Evolutionary conservation across 1,140 invertebrate genomes (phyloP), one percentile per base, ranked within the genome.

Genomic region (Aphis gossypii): DNA sequence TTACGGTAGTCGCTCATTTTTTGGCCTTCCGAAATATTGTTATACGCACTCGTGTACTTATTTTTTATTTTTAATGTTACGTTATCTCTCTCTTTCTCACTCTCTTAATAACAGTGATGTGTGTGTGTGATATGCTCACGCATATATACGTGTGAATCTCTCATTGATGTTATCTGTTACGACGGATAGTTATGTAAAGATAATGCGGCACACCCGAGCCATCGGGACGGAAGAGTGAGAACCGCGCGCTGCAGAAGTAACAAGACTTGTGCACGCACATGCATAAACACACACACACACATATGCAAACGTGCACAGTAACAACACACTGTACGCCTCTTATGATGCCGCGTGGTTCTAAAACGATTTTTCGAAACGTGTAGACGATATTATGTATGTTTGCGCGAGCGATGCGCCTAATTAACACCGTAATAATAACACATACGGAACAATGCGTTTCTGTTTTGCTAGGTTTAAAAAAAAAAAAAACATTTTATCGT

Each of bases 201-300:
- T 90, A 90, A 68, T 68, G 56, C 38, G 54, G 46, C 38, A 60
- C 35, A 35, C 56, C 25, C 44, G 90, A 92, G 35, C 68, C 91
- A 92, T 23, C 92, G 92, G 54, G 92, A 93, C 48, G 92, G 92
- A 93, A 93, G 92, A 92, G 46, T 83, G 91, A 92, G 76, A 92
- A 92, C 68, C 60, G 60, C 60, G 35, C 35, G 56, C 60, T 76
- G 30, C 60, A 76, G 60, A 44, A 44, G 54, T 90, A 90, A 48
- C 46, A 14, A 35, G 46, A 88, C n/a, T n/a, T 90, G 56, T 60
- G 20, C 25, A 21, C 41, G 23, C 25, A 23, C 35, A 46, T 8
- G 18, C 14, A 46, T 35, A 38, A 5, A 25, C 87, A 76, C n/a
- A 35, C 44, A 44, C 18, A 25, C 14, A 4, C 2, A 5, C 11